Evolutionary conservation across 2,888 invertebrate genomes (phyloP).

Genomic region (Timema podura): DNA sequence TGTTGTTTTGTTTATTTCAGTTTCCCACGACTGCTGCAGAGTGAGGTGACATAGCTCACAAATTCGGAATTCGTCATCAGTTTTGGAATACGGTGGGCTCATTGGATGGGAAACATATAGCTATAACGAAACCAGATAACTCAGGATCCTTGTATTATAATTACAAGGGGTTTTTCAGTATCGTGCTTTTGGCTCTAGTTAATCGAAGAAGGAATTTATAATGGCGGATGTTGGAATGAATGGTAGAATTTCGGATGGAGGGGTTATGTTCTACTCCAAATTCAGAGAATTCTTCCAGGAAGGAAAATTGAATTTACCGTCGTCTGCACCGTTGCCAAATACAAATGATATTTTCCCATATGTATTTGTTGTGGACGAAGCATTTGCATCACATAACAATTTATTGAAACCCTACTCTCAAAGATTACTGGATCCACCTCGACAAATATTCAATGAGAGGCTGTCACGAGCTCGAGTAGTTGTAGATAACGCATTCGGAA

Average conservation of each 20-base stretch:
- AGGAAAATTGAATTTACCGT: neutral
- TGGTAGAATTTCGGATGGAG: neutral
- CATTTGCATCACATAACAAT: neutral
- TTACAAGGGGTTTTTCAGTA: neutral
- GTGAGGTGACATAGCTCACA: neutral
- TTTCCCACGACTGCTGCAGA: conserved; percentile 4
- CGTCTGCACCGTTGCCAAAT: neutral
- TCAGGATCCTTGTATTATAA: neutral
- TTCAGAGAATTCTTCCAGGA: neutral
- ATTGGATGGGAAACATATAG: neutral
- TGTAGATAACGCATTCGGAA: neutral
- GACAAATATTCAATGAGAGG: neutral
- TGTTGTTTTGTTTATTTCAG: neutral
- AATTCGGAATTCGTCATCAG: neutral
- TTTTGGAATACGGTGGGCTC: neutral
- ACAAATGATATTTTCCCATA: neutral
- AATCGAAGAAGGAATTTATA: neutral
- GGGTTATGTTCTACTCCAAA: neutral
- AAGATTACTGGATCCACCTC: neutral
- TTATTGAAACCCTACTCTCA: conserved; percentile 1
- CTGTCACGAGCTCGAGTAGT: conserved; percentile 5
- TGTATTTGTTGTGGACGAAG: conserved; percentile 2
- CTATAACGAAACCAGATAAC: neutral
- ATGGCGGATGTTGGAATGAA: conserved; percentile 1
- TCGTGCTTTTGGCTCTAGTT: neutral